phyloP scores from a whole-genome alignment of 2,888 invertebrate species.

The Litoditis marina region DNA sequence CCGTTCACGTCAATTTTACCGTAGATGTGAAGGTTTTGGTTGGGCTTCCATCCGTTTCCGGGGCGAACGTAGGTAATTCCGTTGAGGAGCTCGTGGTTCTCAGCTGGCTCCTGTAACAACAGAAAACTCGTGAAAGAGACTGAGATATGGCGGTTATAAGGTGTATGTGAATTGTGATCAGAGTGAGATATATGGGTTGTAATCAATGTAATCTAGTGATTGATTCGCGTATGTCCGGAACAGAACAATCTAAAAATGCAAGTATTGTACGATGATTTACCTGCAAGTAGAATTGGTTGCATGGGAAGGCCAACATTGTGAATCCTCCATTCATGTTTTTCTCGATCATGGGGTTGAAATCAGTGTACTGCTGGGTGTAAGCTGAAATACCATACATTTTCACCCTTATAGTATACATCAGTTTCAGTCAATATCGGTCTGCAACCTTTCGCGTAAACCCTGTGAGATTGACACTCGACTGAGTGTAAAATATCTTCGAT shows the following conservation, averaged over 20 bases:
- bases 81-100: constrained; percentile 61
- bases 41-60: constrained; percentile 61
- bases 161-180: too few relatives aligned
- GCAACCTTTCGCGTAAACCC: too few relatives aligned
- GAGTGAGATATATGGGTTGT: too few relatives aligned
- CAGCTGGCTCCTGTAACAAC: constrained; percentile 58
- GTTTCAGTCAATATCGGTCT: too few relatives aligned
- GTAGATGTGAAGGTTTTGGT: constrained; percentile 61
- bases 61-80: constrained; percentile 59
- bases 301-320: constrained; percentile 61
- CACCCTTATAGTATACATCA: too few relatives aligned
- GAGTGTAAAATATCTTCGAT: too few relatives aligned
- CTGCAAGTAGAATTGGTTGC: constrained; percentile 61
- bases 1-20: constrained; percentile 62
- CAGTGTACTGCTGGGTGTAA: constrained; percentile 62
- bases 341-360: constrained; percentile 61
- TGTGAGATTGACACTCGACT: too few relatives aligned
- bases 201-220: too few relatives aligned
- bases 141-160: too few relatives aligned
- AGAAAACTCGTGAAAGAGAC: too few relatives aligned
- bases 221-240: too few relatives aligned
- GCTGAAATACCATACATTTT: constrained; percentile 48
- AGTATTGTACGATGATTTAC: constrained; percentile 13
- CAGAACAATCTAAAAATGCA: background rate
- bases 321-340: constrained; percentile 54